Percentiles rank a stretch among this genome's conserved stretches.
Conservation (phyloP, 2,888 invertebrate genomes). For the Melanchra persicariae region DNA sequence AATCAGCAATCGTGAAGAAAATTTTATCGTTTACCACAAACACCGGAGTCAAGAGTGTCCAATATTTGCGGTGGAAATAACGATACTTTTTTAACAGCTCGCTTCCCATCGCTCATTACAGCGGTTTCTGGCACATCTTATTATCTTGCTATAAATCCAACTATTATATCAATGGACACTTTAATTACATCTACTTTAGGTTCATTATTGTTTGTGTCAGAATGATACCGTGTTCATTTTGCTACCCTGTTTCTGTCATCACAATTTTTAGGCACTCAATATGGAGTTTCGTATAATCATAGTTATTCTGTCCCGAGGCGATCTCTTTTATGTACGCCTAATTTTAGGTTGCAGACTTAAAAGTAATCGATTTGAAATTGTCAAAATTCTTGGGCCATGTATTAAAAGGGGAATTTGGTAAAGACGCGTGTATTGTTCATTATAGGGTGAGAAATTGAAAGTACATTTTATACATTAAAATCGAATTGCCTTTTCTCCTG, state of each 20-base stretch:
- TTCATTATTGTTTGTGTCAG: slow-evolving; percentile 62
- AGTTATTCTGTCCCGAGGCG: slow-evolving; percentile 81
- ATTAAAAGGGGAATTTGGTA: slow-evolving; percentile 43
- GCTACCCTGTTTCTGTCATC: slow-evolving; percentile 78
- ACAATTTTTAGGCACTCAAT: slow-evolving; percentile 81
- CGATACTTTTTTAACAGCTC: slow-evolving; percentile 78
- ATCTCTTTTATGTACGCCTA: slow-evolving; percentile 85
- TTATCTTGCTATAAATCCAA: slow-evolving; percentile 75
- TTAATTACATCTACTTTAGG: slow-evolving; percentile 63
- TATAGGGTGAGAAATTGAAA: slow-evolving; percentile 30
- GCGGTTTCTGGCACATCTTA: slow-evolving; percentile 79
- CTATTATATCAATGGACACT: slow-evolving; percentile 68
- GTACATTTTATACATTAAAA: slow-evolving; percentile 35
- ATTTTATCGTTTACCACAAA: slow-evolving; percentile 59
- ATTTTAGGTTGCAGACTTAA: slow-evolving; percentile 75
- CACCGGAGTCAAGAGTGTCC: slow-evolving; percentile 41
- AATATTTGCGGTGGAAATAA: slow-evolving; percentile 79
- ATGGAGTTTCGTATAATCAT: slow-evolving; percentile 84
- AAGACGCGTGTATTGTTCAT: slow-evolving; percentile 31
- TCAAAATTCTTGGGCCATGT: slow-evolving; percentile 72
- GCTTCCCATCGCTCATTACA: slow-evolving; percentile 81
- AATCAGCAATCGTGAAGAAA: slow-evolving; percentile 43
- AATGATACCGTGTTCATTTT: slow-evolving; percentile 71
- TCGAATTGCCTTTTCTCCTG: slow-evolving; percentile 18
- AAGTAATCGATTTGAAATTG: slow-evolving; percentile 79